Evolutionary conservation across 2,888 invertebrate genomes (phyloP), one percentile per base, ranked within the genome.

Genomic region (Blomia tropicalis): DNA sequence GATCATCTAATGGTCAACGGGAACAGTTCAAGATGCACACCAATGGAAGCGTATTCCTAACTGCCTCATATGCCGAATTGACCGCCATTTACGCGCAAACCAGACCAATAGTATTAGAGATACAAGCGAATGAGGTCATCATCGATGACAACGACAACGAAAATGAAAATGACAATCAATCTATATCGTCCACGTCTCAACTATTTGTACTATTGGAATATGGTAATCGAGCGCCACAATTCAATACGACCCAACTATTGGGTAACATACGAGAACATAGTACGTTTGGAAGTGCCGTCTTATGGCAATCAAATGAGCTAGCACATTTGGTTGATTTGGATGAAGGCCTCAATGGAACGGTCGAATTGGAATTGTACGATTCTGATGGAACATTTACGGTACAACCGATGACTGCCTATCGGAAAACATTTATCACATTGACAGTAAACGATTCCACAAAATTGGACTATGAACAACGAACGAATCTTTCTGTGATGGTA

Each of bases 191-290:
- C 11, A 59, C 60, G 23, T 65, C 62, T 7, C 60, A 66, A 1
- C 54, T 68, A 3, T 65, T 67, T 2, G 31, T 68, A 31, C 60
- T 66, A 29, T 66, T 66, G 19, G 65, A 64, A 1, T 7, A n/a
- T 4, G 65, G 65, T 25, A 68, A 68, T 62, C 63, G 62, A 41
- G 58, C 64, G 3, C 68, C 68, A 4, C 29, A 62, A 22, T 68
- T 67, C 36, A 19, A 54, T 23, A 64, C 59, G 27, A 30, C 41
- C 4, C 44, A 64, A 30, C 63, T 66, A 4, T 60, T 64, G 2
- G 68, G 63, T 2, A 29, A 36, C 5, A 63, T 68, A 11, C 66
- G 66, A 41, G 68, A 68, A 32, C 67, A 67, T 32, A 67, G 66
- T 58, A 65, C 66, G 7, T 19, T 53, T 4, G 43, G 65, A 41